Percentiles rank a stretch among this genome's conserved stretches.
phyloP scores from a whole-genome alignment of 2,797 vertebrate genomes.

The Squalus acanthias region DNA sequence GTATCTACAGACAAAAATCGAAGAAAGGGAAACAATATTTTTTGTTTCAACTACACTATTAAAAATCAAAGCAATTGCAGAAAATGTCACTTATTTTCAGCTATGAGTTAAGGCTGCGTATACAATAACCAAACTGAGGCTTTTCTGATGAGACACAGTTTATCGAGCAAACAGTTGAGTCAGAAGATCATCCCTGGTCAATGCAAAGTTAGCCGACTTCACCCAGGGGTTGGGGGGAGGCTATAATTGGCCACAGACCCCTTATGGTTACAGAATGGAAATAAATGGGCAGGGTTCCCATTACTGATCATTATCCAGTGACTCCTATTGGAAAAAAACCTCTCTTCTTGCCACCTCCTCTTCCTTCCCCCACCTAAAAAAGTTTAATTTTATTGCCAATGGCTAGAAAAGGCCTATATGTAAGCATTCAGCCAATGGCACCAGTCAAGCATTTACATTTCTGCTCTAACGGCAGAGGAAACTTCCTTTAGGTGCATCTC shows the following conservation, averaged over 20 bases:
- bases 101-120: neutral
- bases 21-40: neutral
- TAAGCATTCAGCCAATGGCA: no score
- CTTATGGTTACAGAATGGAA: neutral
- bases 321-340: neutral
- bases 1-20: neutral
- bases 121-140: neutral
- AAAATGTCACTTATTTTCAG: neutral
- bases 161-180: neutral
- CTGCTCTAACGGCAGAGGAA: neutral
- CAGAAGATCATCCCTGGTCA: neutral
- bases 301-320: no score
- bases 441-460: no score
- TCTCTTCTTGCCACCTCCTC: neutral
- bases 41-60: no score
- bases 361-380: neutral
- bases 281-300: neutral
- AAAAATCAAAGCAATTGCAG: neutral
- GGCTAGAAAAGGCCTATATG: no score
- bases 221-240: neutral
- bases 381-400: no score
- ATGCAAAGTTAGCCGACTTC: neutral
- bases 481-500: neutral
- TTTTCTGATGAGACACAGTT: neutral
- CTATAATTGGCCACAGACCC: neutral